Evolutionary conservation across 2,888 invertebrate genomes (phyloP).

Genomic region (Polylopha cassiicola): DNA sequence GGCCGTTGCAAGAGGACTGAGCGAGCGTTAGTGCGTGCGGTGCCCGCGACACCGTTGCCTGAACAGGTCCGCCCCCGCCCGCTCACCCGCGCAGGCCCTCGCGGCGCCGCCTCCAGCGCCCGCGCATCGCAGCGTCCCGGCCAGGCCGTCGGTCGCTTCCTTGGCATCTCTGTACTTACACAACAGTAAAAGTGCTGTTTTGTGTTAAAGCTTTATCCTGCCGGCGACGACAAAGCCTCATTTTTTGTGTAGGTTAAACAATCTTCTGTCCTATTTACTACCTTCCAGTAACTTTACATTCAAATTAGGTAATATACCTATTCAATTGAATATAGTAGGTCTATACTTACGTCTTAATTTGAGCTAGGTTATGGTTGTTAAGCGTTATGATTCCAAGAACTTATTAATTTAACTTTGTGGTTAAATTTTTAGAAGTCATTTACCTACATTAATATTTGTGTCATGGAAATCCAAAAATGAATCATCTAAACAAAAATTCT

Average conservation of each 20-base stretch:
- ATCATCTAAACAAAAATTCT: conserved; percentile 35
- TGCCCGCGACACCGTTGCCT: conserved; percentile 72
- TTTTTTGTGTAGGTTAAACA: no score
- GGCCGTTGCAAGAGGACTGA: conserved; percentile 74
- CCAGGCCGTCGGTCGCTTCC: conserved; percentile 28
- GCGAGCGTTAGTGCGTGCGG: conserved; percentile 61
- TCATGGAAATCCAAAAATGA: conserved; percentile 28
- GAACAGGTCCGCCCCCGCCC: conserved; percentile 71
- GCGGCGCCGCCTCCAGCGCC: conserved; percentile 48
- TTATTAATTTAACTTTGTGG: no score
- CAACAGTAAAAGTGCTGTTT: conserved; percentile 73
- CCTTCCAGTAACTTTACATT: background rate
- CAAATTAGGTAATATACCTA: background rate
- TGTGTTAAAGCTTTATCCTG: conserved; percentile 43
- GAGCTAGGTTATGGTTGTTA: background rate
- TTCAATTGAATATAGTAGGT: background rate
- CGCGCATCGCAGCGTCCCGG: conserved; percentile 38
- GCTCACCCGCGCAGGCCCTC: conserved; percentile 60
- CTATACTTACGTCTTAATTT: background rate
- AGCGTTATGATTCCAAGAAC: conserved; percentile 5
- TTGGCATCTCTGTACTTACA: conserved; percentile 37
- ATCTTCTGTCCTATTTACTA: background rate
- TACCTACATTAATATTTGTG: conserved; percentile 35
- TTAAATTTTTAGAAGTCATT: no score
- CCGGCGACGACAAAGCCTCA: conserved; percentile 14